Evolutionary conservation across 2,888 invertebrate species (phyloP).

Genomic region (Tetranychus piercei): DNA sequence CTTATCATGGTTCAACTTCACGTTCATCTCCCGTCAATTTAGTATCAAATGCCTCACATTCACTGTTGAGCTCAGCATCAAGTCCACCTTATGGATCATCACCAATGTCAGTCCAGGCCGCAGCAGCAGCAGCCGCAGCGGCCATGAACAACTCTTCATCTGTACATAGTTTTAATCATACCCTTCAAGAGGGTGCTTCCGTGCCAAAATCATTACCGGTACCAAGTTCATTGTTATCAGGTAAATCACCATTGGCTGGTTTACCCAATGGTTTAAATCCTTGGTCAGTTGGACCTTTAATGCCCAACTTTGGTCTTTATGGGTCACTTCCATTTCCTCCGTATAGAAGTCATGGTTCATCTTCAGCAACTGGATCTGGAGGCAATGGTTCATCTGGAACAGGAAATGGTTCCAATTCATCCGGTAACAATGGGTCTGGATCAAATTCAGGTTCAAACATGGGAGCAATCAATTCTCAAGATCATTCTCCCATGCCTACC

Average conservation of each 20-base stretch:
- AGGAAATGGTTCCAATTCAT: neutral
- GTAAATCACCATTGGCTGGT: slow-evolving; percentile 7
- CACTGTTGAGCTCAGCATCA: neutral
- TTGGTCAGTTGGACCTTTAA: slow-evolving; percentile 4
- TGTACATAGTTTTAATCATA: slow-evolving; percentile 6
- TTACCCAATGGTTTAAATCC: slow-evolving; percentile 8
- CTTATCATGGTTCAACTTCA: neutral
- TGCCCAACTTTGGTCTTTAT: slow-evolving; percentile 11
- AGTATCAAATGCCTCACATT: neutral
- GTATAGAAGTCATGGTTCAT: neutral
- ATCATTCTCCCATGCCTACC: neutral
- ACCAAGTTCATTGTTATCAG: slow-evolving; percentile 9
- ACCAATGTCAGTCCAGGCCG: neutral
- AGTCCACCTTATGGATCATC: slow-evolving; percentile 2
- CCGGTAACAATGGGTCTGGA: neutral
- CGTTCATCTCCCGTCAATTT: neutral
- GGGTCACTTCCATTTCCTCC: slow-evolving; percentile 8
- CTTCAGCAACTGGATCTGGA: neutral
- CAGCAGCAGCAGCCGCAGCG: neutral
- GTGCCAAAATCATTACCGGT: slow-evolving; percentile 13
- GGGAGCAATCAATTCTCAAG: neutral
- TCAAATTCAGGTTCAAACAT: neutral
- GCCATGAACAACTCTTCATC: neutral
- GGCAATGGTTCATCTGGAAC: neutral
- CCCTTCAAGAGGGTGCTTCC: neutral